These are phyloP conservation scores for Catocala fraxini DNA, from an alignment of 2,888 invertebrate genomes.

Conservation along the genomic window DNA sequence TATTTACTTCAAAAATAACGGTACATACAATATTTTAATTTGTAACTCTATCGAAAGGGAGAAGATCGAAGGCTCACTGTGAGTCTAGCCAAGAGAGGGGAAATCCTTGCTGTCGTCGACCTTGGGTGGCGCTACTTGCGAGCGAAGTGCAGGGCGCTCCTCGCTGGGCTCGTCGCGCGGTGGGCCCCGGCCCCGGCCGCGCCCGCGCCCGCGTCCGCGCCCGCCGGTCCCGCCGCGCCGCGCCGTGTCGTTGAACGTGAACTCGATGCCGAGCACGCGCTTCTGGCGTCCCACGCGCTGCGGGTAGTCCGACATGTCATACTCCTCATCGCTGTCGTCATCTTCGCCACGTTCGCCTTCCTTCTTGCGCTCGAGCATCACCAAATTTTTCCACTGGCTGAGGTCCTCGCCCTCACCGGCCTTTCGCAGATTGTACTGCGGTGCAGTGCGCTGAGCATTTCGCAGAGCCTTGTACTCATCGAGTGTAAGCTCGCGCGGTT, in stretches of 20 bases:
- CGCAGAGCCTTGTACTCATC: slow-evolving; percentile 98
- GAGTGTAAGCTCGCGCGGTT: slow-evolving; percentile 95
- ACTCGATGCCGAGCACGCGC: slow-evolving; percentile 95
- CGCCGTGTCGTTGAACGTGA: slow-evolving; percentile 94
- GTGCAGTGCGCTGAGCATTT: slow-evolving; percentile 92
- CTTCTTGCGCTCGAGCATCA: slow-evolving; percentile 93
- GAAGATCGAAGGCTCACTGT: slow-evolving; percentile 77
- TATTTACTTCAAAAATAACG: slow-evolving; percentile 88
- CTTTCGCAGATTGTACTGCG: slow-evolving; percentile 96
- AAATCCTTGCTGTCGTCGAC: slow-evolving; percentile 98
- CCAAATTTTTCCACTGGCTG: slow-evolving; percentile 97
- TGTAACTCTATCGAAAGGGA: slow-evolving; percentile 85
- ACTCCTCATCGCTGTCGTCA: slow-evolving; percentile 91
- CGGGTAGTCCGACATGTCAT: slow-evolving; percentile 93
- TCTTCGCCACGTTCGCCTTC: slow-evolving; percentile 89
- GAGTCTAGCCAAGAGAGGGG: slow-evolving; percentile 94
- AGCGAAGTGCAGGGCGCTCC: slow-evolving; percentile 73
- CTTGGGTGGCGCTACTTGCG: slow-evolving; percentile 90
- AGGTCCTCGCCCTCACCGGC: slow-evolving; percentile 97
- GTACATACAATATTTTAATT: slow-evolving; percentile 87
- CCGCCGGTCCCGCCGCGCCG: slow-evolving; percentile 91
- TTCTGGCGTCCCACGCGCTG: slow-evolving; percentile 96
- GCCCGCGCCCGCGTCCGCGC: slow-evolving; percentile 88
- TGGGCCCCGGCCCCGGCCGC: slow-evolving; percentile 78
- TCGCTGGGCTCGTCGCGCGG: slow-evolving; percentile 72